Conservation (phyloP, 2,888 invertebrate genomes). For the Leptopterna dolabrata region DNA sequence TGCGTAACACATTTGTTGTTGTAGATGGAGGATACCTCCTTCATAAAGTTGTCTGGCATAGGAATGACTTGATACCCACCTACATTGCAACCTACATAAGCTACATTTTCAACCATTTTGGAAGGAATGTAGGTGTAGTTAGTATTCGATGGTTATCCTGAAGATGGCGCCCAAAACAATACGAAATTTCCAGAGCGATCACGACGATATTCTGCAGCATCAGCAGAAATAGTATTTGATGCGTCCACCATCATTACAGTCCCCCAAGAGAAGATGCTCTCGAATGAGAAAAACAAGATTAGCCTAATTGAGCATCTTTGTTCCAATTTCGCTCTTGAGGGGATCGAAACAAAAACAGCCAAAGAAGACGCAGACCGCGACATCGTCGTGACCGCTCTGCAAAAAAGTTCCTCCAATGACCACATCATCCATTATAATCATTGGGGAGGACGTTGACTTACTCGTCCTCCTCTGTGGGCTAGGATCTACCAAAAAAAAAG, state of each 20-base stretch:
- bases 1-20: too few species aligned
- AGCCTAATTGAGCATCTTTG: neutral
- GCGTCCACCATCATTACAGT: neutral
- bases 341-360: neutral
- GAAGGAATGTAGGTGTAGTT: neutral
- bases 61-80: neutral
- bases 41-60: neutral
- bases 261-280: neutral
- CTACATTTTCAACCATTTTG: constrained; percentile 9
- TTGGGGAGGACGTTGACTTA: constrained; percentile 14
- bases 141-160: neutral
- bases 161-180: neutral
- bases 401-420: neutral
- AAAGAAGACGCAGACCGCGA: neutral
- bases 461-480: neutral
- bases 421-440: too few species aligned
- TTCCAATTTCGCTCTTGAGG: neutral
- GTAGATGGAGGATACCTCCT: too few species aligned
- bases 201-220: neutral
- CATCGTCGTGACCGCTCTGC: neutral
- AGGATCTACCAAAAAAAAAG: neutral
- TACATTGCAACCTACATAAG: neutral
- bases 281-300: neutral
- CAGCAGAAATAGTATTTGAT: neutral
- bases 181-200: neutral